A percentile compares a stretch with the other conserved stretches of the same genome.
Conservation (phyloP, 2,113 vertebrate species). For the Prunella himalayana region DNA sequence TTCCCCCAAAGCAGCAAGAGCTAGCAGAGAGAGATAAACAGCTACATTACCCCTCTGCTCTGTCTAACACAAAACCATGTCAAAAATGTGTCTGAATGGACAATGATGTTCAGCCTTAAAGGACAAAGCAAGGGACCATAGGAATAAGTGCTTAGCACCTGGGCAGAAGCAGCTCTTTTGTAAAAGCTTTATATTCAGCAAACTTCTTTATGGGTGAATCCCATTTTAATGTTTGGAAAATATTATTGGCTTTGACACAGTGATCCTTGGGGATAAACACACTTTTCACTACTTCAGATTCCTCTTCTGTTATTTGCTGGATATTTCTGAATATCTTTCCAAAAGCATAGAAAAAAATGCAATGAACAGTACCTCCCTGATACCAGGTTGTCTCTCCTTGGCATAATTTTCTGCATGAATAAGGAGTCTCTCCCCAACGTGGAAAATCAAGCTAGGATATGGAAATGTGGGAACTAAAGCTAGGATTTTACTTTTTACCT, state of each 20-base stretch:
- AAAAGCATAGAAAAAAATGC: background rate
- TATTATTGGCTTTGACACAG: background rate
- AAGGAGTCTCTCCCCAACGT: too few species aligned
- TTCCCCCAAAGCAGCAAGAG: background rate
- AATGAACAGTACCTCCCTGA: background rate
- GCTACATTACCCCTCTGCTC: background rate
- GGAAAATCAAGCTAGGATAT: too few species aligned
- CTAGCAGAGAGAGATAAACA: background rate
- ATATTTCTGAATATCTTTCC: background rate
- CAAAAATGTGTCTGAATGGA: background rate
- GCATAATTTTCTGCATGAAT: too few species aligned
- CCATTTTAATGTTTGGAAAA: background rate
- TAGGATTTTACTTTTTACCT: constrained; percentile 62
- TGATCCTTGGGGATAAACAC: background rate
- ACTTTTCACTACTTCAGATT: background rate
- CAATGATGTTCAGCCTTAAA: background rate
- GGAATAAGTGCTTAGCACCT: background rate
- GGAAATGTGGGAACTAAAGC: background rate
- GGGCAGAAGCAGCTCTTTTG: background rate
- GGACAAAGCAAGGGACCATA: background rate
- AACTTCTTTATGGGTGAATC: background rate
- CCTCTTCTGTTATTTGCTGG: background rate
- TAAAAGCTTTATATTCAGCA: background rate
- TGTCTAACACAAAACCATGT: background rate
- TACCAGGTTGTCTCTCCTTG: too few species aligned